A percentile compares a stretch with the other conserved stretches of the same genome.
Evolutionary conservation across 2,113 vertebrate genomes (phyloP).

Genomic region (Saccopteryx bilineata): DNA sequence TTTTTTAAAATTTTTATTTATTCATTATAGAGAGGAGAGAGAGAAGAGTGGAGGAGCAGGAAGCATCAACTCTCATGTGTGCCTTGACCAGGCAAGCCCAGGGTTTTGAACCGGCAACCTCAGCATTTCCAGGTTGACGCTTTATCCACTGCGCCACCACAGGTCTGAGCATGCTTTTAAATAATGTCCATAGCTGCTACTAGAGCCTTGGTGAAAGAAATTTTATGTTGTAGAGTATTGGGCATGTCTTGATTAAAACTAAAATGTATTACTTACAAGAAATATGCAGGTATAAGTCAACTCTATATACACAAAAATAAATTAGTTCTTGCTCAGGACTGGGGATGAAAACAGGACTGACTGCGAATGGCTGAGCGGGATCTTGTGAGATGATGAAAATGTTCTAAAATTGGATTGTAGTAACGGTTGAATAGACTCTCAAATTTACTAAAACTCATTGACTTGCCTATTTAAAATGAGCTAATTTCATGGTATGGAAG

Average conservation of each 20-base stretch:
- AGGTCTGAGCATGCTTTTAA: constrained; percentile 7
- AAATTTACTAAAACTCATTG: constrained; percentile 26
- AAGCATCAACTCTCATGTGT: too few species aligned
- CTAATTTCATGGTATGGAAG: background rate
- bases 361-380: background rate
- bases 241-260: constrained; percentile 5
- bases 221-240: background rate
- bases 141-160: too few species aligned
- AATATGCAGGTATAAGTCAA: background rate
- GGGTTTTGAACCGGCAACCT: too few species aligned
- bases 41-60: too few species aligned
- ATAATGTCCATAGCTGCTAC: constrained; percentile 1
- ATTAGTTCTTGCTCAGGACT: background rate
- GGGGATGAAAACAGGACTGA: background rate
- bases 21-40: too few species aligned
- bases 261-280: background rate
- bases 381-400: background rate
- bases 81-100: too few species aligned
- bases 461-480: constrained; percentile 28
- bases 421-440: background rate
- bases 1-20: background rate
- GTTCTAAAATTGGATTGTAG: too few species aligned
- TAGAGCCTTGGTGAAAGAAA: background rate
- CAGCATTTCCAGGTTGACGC: too few species aligned
- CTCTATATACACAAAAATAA: background rate